Base-by-base conservation (phyloP, 2,113 vertebrate species). In the Campylomormyrus numenius region DNA sequence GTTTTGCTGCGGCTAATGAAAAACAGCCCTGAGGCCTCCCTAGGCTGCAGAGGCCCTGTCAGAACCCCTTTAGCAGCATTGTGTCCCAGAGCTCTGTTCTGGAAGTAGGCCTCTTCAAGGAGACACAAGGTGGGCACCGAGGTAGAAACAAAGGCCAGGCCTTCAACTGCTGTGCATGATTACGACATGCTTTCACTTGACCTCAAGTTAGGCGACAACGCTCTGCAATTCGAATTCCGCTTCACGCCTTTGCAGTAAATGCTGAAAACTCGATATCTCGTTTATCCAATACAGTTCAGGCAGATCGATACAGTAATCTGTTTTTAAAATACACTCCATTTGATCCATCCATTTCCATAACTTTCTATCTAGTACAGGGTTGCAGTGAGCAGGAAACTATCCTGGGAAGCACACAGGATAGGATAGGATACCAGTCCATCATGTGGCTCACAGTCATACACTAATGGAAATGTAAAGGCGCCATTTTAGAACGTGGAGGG, bases 71-170 rank as follows among this genome's bases (percentile, higher is more conserved):
- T 58, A 89, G 87, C 15, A n/a, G 66, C 31, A 42, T 27, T 42
- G 77, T 96, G 96, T 31, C 97, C 92, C 66, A 95, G 94, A 27
- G 95, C 96, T 0, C 96, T 95, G 0, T 0, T 96, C 46, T 96
- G 92, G 96, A 84, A 90, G 87, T 89, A 91, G 90, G 88, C 52
- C 83, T 90, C 86, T 90, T 91, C 35, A 91, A 91, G 89, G 45
- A 39, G 56, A 90, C 31, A 50, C 66, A 27, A 70, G 62, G 62
- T 90, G 17, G 24, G 19, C n/a, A 90, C 7, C 39, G 19, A 87
- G 31, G 45, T 42, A 90, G 35, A 88, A 84, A 83, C 50, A 21
- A 8, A 85, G 50, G 90, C 74, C 83, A 31, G 89, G 90, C 88
- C 35, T 77, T 27, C 11, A 86, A 88, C 49, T 49, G 77, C 17